phyloP scores from a whole-genome alignment of 2,113 vertebrate species.

The Syngnathus floridae region DNA sequence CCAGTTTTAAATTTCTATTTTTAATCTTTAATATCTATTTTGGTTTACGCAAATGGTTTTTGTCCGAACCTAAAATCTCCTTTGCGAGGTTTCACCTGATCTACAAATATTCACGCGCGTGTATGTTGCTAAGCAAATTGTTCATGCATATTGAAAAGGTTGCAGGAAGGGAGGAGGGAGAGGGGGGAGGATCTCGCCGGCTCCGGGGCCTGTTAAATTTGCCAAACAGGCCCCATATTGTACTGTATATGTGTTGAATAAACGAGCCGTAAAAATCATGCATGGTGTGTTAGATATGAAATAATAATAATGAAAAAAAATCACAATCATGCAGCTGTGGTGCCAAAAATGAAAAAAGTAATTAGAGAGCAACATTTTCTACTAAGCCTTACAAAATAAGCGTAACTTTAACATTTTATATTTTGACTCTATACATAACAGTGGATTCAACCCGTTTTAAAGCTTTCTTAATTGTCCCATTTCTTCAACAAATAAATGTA shows the following conservation, averaged over 20 bases:
- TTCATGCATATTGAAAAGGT: neutral
- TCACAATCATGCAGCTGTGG: neutral
- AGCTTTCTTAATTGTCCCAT: neutral
- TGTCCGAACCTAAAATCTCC: too few species aligned
- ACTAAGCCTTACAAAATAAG: neutral
- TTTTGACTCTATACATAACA: neutral
- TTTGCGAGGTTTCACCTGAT: neutral
- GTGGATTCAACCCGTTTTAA: neutral
- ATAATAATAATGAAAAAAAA: neutral
- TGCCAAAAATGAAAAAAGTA: neutral
- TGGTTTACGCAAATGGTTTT: too few species aligned
- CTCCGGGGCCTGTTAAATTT: slow-evolving; percentile 50
- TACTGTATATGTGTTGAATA: neutral
- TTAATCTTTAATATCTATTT: too few species aligned
- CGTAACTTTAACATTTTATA: neutral
- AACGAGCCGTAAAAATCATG: neutral
- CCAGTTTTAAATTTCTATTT: too few species aligned
- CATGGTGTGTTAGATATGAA: neutral
- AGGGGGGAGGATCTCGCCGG: slow-evolving; percentile 35
- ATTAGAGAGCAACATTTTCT: neutral
- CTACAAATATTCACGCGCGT: neutral
- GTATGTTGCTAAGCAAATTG: neutral
- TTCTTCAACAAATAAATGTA: neutral
- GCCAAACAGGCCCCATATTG: slow-evolving; percentile 32
- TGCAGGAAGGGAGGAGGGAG: slow-evolving; percentile 23